Percentiles rank a stretch among this genome's conserved stretches.
Evolutionary conservation across 2,888 invertebrate genomes (phyloP).

Genomic region (Ceramica pisi): DNA sequence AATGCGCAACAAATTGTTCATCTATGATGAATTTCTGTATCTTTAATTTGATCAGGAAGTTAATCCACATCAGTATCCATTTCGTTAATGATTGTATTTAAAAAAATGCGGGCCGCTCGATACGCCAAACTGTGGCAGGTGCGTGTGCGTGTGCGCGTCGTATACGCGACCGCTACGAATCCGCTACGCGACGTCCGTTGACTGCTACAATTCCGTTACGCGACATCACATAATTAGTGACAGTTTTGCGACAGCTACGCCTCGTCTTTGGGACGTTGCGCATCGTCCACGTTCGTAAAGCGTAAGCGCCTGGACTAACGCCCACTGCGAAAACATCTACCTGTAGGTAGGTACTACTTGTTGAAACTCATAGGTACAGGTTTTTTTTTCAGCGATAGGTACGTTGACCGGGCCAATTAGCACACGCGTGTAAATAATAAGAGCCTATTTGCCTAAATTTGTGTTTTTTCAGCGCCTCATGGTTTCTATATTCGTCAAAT

Average conservation of each 20-base stretch:
- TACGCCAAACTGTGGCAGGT: too few species aligned
- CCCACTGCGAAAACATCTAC: too few species aligned
- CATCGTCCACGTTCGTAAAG: not conserved
- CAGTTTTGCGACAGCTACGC: not conserved
- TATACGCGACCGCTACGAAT: not conserved
- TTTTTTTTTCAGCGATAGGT: not conserved
- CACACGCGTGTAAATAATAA: not conserved
- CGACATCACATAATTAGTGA: too few species aligned
- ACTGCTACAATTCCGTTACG: not conserved
- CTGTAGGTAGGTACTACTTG: too few species aligned
- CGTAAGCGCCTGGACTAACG: not conserved
- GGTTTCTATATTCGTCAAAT: not conserved
- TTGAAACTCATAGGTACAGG: too few species aligned
- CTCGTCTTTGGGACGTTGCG: not conserved
- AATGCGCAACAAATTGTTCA: too few species aligned
- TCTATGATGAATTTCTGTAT: too few species aligned
- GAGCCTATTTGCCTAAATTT: not conserved
- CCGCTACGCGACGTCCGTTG: too few species aligned
- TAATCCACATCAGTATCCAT: too few species aligned
- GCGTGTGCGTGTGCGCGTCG: not conserved
- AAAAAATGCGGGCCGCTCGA: too few species aligned
- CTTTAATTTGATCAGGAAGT: too few species aligned
- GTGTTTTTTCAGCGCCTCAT: not conserved
- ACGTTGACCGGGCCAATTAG: not conserved
- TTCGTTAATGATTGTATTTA: too few species aligned